These are phyloP conservation scores for Leontocebus nigricollis DNA, from an alignment of 2,797 vertebrate genomes.

Conservation along the genomic window DNA sequence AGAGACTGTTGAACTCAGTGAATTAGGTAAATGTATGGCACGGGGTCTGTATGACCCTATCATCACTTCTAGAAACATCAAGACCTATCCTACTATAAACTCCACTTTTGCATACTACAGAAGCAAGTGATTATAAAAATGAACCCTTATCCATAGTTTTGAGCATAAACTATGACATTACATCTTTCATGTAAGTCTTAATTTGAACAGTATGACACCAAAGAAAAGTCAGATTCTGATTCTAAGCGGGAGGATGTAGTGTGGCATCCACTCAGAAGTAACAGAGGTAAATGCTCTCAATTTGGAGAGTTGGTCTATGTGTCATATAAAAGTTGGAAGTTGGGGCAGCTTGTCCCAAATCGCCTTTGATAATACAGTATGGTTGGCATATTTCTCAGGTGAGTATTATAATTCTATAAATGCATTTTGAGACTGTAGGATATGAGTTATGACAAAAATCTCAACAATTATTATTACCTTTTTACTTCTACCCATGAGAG, in stretches of 20 bases:
- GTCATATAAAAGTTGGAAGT: not conserved
- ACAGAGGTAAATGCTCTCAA: not conserved
- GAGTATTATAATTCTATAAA: not conserved
- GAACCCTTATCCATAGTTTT: not conserved
- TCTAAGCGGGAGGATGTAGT: not conserved
- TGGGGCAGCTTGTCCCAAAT: not conserved
- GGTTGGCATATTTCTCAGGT: not conserved
- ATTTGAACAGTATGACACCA: not conserved
- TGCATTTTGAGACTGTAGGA: not conserved
- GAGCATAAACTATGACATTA: not conserved
- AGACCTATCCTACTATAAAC: not conserved
- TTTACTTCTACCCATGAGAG: not conserved
- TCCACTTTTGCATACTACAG: not conserved
- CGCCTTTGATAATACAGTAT: not conserved
- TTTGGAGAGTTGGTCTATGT: not conserved
- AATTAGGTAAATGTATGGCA: not conserved
- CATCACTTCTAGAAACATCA: not conserved
- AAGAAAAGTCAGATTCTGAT: not conserved
- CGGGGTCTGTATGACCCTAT: not conserved
- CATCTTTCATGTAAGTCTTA: not conserved
- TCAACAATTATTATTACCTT: conserved; percentile 19
- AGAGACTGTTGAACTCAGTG: not conserved
- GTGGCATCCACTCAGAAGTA: not conserved
- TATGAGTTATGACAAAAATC: not conserved
- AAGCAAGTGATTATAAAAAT: not conserved